Evolutionary conservation across 2,888 invertebrate species (phyloP), one percentile per base, ranked within the genome.

Genomic region (Machimus atricapillus): DNA sequence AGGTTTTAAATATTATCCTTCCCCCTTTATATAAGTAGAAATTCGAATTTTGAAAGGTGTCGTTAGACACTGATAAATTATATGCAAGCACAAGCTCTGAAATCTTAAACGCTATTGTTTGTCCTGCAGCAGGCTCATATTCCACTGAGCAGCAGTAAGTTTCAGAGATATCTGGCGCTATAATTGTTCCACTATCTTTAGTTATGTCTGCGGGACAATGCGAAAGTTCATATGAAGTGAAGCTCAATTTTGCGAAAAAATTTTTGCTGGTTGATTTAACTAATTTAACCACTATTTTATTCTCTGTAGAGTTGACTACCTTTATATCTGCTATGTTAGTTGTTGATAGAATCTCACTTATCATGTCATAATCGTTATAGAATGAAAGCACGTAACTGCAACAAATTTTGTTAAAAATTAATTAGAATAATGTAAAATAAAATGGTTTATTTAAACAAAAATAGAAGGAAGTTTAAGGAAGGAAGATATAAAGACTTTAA

Each of bases 211-310:
- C 91, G 90, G 93, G 93, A 94, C 96, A 93, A 83, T 87, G 86
- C 0, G 95, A 93, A 56, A 94, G 93, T 89, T 95, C 94, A 87
- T 94, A 92, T 0, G 96, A 95, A 52, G 93, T 94, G 91, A 95
- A 98, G 74, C 92, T 94, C 0, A 96, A 95, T 91, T 94, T 94
- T 91, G 97, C 95, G 27, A 96, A 96, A 87, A 95, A 93, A 79
- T 94, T 93, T 23, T 91, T 90, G 90, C 16, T 91, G 91, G 66
- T 94, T 91, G 92, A 94, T 94, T 90, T 88, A 7, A 87, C 83
- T 1, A 96, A 94, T 83, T 92, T 93, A 4, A 97, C 90, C 14
- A 93, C 90, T 94, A 97, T 94, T 74, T 91, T 92, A 90, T 96
- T 96, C 74, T 94, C 94, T 0, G 95, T 94, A 1, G 97, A 96